These are phyloP conservation scores for Bathynomus jamesi DNA, from an alignment of 1,140 invertebrate species.

Conservation along the genomic window DNA sequence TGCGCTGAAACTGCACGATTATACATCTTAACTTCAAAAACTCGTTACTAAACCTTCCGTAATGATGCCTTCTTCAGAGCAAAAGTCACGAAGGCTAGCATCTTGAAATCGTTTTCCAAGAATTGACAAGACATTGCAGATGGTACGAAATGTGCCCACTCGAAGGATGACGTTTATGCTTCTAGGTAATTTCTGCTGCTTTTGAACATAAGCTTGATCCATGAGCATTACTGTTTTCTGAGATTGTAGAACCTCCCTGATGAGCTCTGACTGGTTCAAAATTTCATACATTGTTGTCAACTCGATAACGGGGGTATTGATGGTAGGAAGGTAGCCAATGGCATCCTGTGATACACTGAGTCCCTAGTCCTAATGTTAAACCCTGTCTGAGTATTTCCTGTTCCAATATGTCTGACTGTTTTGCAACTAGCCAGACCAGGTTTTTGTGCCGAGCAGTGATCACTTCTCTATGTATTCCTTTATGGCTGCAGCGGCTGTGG, in stretches of 20 bases:
- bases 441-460: too few species aligned
- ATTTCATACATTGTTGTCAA: constrained; percentile 3
- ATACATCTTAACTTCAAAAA: constrained; percentile 31
- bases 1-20: constrained; percentile 26
- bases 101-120: constrained; percentile 32
- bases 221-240: constrained; percentile 6
- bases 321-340: neutral
- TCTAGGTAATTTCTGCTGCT: constrained; percentile 18
- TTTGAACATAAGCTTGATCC: constrained; percentile 10
- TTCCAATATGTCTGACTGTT: too few species aligned
- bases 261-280: too few species aligned
- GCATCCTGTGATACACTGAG: neutral
- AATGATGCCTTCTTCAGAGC: constrained; percentile 35
- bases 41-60: constrained; percentile 28
- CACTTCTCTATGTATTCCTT: too few species aligned
- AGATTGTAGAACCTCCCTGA: constrained; percentile 8
- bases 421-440: too few species aligned
- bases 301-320: constrained; percentile 12
- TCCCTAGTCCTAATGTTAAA: too few species aligned
- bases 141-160: too few species aligned
- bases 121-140: constrained; percentile 28
- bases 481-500: too few species aligned
- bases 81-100: constrained; percentile 31
- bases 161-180: neutral
- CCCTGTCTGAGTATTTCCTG: too few species aligned